Evolutionary conservation across 2,888 invertebrate species (phyloP).

Genomic region (Phorcus lineatus): DNA sequence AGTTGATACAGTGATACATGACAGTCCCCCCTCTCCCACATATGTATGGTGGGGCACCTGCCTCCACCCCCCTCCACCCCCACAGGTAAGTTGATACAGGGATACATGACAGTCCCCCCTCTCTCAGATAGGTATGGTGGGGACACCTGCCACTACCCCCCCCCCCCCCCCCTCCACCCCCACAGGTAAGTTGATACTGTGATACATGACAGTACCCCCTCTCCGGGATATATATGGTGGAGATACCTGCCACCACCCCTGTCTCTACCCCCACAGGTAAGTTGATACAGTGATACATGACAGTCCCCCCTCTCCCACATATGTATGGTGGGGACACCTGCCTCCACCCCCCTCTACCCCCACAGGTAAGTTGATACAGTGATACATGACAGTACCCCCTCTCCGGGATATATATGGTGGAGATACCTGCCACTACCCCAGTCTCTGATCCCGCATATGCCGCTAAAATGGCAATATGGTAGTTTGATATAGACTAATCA

Average conservation of each 20-base stretch:
- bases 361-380: slow-evolving; percentile 50
- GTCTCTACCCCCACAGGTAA: slow-evolving; percentile 33
- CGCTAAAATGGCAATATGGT: slow-evolving; percentile 34
- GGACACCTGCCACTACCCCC: slow-evolving; percentile 79
- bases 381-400: slow-evolving; percentile 89
- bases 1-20: slow-evolving; percentile 79
- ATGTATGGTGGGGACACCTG: slow-evolving; percentile 83
- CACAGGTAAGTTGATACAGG: slow-evolving; percentile 44
- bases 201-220: slow-evolving; percentile 89
- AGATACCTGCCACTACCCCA: slow-evolving; percentile 78
- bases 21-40: slow-evolving; percentile 90
- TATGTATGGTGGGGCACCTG: slow-evolving; percentile 84
- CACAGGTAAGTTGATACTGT: slow-evolving; percentile 50
- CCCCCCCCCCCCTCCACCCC: slow-evolving; percentile 42
- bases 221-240: slow-evolving; percentile 88
- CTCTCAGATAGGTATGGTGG: slow-evolving; percentile 88
- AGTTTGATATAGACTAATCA: too few species aligned
- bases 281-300: slow-evolving; percentile 81
- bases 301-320: slow-evolving; percentile 90
- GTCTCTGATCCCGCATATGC: slow-evolving; percentile 30
- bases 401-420: slow-evolving; percentile 88
- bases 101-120: slow-evolving; percentile 89
- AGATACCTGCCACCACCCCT: slow-evolving; percentile 78
- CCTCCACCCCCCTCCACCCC: slow-evolving; percentile 66
- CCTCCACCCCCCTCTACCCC: slow-evolving; percentile 68